Conservation (phyloP, 2,888 invertebrate genomes). For the Tethea ocularis region DNA sequence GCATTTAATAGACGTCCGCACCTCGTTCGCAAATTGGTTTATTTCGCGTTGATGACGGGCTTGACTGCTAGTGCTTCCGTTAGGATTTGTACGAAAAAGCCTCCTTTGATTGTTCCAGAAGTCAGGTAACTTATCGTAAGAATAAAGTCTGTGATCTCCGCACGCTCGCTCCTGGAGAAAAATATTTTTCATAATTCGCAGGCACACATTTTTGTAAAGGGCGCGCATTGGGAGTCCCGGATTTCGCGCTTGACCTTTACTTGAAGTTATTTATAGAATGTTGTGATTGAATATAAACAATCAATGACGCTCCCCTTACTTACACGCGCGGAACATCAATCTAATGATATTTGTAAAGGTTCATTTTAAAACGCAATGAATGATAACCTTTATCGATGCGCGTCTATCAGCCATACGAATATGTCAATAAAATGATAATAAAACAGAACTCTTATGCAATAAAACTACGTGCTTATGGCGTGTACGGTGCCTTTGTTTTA, state of each 20-base stretch:
- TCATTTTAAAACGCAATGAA: conserved; percentile 14
- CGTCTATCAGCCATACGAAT: conserved; percentile 2
- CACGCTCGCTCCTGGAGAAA: neutral
- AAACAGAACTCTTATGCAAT: neutral
- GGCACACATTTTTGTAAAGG: conserved; percentile 47
- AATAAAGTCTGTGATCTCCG: neutral
- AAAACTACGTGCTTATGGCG: neutral
- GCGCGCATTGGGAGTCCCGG: conserved; percentile 60
- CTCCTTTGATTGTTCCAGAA: conserved; percentile 44
- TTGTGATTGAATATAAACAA: conserved; percentile 65
- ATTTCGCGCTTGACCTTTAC: conserved; percentile 75
- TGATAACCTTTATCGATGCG: conserved; percentile 21
- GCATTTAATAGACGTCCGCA: conserved; percentile 35
- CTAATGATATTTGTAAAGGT: conserved; percentile 9
- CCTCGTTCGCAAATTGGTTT: conserved; percentile 35
- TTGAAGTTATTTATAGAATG: conserved; percentile 66
- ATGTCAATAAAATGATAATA: conserved; percentile 1
- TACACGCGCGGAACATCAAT: conserved; percentile 46
- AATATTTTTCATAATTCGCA: conserved; percentile 21
- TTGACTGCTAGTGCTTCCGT: conserved; percentile 76
- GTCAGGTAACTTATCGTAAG: conserved; percentile 50
- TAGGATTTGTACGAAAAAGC: conserved; percentile 69
- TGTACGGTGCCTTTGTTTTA: neutral
- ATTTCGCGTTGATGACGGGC: conserved; percentile 73
- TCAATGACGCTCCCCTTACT: conserved; percentile 49